Evolutionary conservation across 2,113 vertebrate species (phyloP).

Genomic region (Hemiscyllium ocellatum): DNA sequence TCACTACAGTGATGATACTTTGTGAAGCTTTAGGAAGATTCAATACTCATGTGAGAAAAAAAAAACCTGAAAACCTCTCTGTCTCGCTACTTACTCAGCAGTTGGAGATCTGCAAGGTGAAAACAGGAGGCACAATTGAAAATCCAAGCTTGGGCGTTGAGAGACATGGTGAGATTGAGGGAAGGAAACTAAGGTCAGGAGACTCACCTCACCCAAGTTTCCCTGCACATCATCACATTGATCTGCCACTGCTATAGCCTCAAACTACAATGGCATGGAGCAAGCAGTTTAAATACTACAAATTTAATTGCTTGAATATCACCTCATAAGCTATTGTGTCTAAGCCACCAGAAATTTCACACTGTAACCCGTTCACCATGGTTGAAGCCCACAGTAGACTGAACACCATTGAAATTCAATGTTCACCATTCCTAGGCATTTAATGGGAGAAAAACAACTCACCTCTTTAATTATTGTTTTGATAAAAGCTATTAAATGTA

Average conservation of each 20-base stretch:
- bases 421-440: background rate
- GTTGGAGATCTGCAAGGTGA: background rate
- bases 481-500: conserved; percentile 37
- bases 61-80: background rate
- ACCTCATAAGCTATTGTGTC: background rate
- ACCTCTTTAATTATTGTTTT: conserved; percentile 34
- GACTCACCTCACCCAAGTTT: background rate
- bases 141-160: background rate
- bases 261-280: background rate
- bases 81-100: background rate
- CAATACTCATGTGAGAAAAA: background rate
- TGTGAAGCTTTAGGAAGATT: conserved; percentile 1
- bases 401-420: conserved; percentile 17
- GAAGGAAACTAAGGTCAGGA: background rate
- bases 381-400: background rate
- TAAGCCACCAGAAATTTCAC: background rate
- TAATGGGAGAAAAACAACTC: conserved; percentile 21
- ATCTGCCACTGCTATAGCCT: background rate
- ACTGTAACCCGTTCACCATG: background rate
- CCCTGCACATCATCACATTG: background rate
- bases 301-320: background rate
- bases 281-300: background rate
- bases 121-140: background rate
- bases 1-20: background rate
- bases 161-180: background rate